A percentile compares a stretch with the other conserved stretches of the same genome.
phyloP scores from a whole-genome alignment of 2,113 vertebrate species.

The Malurus cyaneus region DNA sequence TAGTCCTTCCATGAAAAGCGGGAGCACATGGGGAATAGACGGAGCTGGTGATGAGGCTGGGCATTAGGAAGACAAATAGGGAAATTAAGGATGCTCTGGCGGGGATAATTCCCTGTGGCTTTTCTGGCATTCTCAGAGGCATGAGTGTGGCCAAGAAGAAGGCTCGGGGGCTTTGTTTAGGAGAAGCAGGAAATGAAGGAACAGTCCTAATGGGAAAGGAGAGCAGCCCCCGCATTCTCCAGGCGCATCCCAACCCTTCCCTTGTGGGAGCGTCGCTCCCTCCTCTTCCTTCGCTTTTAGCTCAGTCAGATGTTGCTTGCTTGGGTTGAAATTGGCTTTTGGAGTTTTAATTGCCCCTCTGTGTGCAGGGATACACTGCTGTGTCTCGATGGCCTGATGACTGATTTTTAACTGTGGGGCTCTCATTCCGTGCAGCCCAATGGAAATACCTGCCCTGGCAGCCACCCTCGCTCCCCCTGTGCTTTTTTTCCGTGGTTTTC shows the following conservation, averaged over 20 bases:
- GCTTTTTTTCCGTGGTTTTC: not conserved
- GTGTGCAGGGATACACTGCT: accelerated
- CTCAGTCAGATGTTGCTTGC: not conserved
- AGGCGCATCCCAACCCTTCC: not conserved
- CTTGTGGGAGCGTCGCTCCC: accelerated
- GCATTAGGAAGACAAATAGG: conserved; percentile 41
- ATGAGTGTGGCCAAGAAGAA: not conserved
- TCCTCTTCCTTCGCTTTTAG: not conserved
- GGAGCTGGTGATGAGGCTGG: not conserved
- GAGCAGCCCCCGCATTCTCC: not conserved
- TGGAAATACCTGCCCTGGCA: not conserved
- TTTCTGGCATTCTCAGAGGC: conserved; percentile 8
- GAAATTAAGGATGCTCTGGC: conserved; percentile 19
- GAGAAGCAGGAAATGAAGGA: not conserved
- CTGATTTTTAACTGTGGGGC: accelerated
- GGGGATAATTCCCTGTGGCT: conserved; percentile 18
- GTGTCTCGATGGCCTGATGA: accelerated
- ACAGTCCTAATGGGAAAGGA: not conserved
- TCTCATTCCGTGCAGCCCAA: accelerated
- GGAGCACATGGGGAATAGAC: conserved; percentile 27
- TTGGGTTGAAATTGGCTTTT: not conserved
- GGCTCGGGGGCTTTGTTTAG: conserved; percentile 24
- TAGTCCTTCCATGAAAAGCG: not conserved
- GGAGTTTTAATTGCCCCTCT: not conserved
- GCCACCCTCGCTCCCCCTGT: not conserved